Base-by-base conservation (phyloP, 2,888 invertebrate species). In the Caenorhabditis japonica region DNA sequence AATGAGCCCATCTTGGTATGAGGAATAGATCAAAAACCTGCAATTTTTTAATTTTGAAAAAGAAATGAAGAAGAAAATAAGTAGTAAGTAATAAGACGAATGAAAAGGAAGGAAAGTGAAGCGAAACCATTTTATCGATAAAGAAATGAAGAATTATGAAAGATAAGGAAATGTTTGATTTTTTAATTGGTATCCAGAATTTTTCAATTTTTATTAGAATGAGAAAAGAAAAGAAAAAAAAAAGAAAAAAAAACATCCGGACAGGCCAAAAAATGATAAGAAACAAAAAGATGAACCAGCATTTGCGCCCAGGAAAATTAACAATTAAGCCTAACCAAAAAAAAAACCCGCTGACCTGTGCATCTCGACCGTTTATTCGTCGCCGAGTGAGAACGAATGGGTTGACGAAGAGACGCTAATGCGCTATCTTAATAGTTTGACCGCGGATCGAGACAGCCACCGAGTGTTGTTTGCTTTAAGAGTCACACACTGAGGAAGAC, bases 351-450 rank as follows among this genome's bases (percentile, higher is more conserved):
- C 46, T 60, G 60, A 60, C 61, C 61, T 61, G 52, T 61, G 43
- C 60, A 41, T 51, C 46, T 25, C 19, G 10, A 19, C 15, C 17
- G 17, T 38, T 38, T 46, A 17, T 13, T 38, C 38, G 46, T 56
- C 44, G 12, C 8, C 41, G 8, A 34, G 15, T 34, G 19, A 15
- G 23, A 43, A 43, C 15, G 39, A 41, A 2, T 4, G 39, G 19
- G 44, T 27, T 44, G 27, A n/a, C n/a, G n/a, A n/a, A n/a, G n/a
- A n/a, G 41, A 39, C 21, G 36, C 38, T 39, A 53, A 41, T 55
- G 25, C 56, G 21, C 33, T 25, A 13, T 53, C 66, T 56, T 66
- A 66, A 51, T 66, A 66, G 66, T 56, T 66, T 56, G 51, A 58
- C 66, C 51, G 62, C 47, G 53, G 46, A 47, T 30, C 52, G 33